These are phyloP conservation scores for Cheilosia pagana DNA, from an alignment of 2,888 invertebrate genomes.

Conservation along the genomic window DNA sequence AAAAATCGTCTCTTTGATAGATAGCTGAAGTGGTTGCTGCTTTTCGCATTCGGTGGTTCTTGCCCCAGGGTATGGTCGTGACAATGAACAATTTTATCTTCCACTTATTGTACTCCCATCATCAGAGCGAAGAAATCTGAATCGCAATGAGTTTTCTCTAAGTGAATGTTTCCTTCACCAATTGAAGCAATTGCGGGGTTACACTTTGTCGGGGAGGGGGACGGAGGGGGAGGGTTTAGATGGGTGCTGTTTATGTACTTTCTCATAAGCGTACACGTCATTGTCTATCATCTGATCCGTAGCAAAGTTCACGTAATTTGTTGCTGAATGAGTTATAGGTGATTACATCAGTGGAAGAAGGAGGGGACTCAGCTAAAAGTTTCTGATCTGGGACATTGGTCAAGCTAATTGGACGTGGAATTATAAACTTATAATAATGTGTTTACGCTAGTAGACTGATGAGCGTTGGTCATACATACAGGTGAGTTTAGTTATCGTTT, in stretches of 20 bases:
- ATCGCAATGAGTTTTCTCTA: constrained; percentile 25
- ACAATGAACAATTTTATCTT: constrained; percentile 45
- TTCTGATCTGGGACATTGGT: constrained; percentile 26
- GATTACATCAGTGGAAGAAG: constrained; percentile 39
- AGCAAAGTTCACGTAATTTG: constrained; percentile 24
- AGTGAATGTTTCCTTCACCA: constrained; percentile 56
- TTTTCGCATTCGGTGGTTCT: constrained; percentile 2
- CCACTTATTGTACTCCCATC: neutral
- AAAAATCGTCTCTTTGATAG: constrained; percentile 6
- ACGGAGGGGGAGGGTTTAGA: neutral
- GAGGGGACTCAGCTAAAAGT: neutral
- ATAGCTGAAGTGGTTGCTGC: neutral
- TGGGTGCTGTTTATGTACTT: neutral
- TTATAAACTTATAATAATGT: neutral
- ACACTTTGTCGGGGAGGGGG: neutral
- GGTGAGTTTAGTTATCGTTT: neutral
- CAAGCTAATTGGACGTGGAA: constrained; percentile 17
- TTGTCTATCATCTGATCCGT: constrained; percentile 31
- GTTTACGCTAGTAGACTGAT: neutral
- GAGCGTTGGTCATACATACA: neutral
- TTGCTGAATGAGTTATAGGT: constrained; percentile 6
- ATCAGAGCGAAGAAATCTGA: constrained; percentile 12
- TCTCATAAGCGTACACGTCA: neutral
- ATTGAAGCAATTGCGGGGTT: constrained; percentile 33
- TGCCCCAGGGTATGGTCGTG: constrained; percentile 37